Base-by-base conservation (phyloP, 2,888 invertebrate genomes). In the Nomada fucata region DNA sequence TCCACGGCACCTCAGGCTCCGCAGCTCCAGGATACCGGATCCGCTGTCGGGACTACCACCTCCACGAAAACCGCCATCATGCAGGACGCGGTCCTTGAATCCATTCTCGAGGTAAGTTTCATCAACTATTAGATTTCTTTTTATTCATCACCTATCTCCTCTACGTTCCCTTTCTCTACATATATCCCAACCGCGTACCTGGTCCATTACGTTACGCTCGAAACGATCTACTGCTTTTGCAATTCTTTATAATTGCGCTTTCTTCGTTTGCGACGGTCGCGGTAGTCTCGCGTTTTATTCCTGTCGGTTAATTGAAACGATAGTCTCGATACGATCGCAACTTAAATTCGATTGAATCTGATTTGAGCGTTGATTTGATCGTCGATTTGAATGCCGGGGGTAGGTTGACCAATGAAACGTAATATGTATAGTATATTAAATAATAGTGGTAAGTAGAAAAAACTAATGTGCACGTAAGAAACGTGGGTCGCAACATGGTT, bases 71-170 rank as follows among this genome's bases (percentile, higher is more conserved):
- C 88, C 90, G 89, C 90, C 90, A 93, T 90, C 88, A 93, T 93
- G 93, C 93, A 93, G 92, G 93, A 93, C 89, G 92, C 93, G 79
- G 91, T 93, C 80, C 91, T 93, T 86, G 93, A 93, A 87, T 91
- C 91, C 77, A 93, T 93, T 85, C 90, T 93, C 89, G 93, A 93
- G 92, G 93, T 93, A 77, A 89, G 61, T 29, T 1, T 59, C 18
- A 1, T 2, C 1, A 0, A 50, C 36, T 36, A 36, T 36, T 36
- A 36, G 36, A 36, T 36, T 36, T 36, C 36, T 7, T 36, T 36
- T 36, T 36, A 26, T 36, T 36, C 29, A 29, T 29, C 29, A 29
- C 29, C 29, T 29, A 29, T 29, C 29, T 29, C 29, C 29, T 29
- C 29, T 29, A 3, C 29, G 26, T 26, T 0, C 26, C 26, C 26